phyloP scores from a whole-genome alignment of 2,797 vertebrate genomes.

The Sciurus vulgaris region DNA sequence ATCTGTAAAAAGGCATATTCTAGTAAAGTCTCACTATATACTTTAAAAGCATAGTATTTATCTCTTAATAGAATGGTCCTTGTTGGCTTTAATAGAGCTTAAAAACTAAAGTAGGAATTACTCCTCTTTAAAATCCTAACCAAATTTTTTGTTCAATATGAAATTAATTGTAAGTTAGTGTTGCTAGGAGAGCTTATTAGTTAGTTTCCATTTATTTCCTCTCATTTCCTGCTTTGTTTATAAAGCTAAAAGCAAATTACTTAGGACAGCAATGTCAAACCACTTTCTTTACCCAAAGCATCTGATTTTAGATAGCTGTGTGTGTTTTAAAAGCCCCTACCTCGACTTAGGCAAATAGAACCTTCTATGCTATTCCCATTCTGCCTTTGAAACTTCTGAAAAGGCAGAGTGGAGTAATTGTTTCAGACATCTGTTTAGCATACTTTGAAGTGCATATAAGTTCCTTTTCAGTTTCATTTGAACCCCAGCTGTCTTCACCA shows the following conservation, averaged over 20 bases:
- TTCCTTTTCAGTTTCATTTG: constrained; percentile 87
- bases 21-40: neutral
- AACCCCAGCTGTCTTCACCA: constrained; percentile 85
- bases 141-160: constrained; percentile 58
- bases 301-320: constrained; percentile 57
- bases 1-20: constrained; percentile 13
- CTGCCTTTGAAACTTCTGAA: constrained; percentile 80
- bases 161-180: constrained; percentile 64
- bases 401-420: constrained; percentile 80
- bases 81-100: constrained; percentile 42
- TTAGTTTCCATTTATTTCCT: constrained; percentile 58
- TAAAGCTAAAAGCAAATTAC: constrained; percentile 73
- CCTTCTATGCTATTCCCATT: constrained; percentile 71
- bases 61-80: constrained; percentile 39
- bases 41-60: constrained; percentile 5
- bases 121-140: constrained; percentile 59
- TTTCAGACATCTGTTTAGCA: constrained; percentile 84
- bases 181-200: constrained; percentile 54
- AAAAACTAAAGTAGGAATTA: constrained; percentile 28
- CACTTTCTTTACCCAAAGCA: constrained; percentile 54
- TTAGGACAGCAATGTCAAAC: constrained; percentile 53
- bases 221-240: constrained; percentile 62
- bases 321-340: constrained; percentile 74
- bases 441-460: constrained; percentile 86
- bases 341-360: constrained; percentile 78